These are phyloP conservation scores for Poeciliopsis retropinna DNA, from an alignment of 2,113 vertebrate genomes.

Conservation along the genomic window DNA sequence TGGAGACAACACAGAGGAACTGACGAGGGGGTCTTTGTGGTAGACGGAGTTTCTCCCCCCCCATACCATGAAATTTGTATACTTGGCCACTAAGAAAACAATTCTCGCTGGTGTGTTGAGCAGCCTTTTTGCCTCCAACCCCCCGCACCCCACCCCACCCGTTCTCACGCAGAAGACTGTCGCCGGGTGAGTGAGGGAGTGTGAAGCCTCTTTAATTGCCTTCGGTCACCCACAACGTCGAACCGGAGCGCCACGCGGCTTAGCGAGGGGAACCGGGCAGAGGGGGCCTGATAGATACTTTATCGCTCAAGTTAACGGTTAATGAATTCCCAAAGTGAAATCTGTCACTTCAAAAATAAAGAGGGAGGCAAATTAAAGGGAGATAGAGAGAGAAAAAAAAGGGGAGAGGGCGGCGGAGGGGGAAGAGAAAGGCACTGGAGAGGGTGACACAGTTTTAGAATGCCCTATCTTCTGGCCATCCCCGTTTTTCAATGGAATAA, in stretches of 20 bases:
- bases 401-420: not conserved
- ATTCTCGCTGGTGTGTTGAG: constrained; percentile 79
- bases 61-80: constrained; percentile 82
- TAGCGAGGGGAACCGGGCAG: constrained; percentile 75
- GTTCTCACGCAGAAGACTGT: constrained; percentile 61
- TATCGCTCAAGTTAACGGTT: constrained; percentile 81
- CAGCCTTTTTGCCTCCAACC: constrained; percentile 45
- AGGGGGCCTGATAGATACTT: constrained; percentile 82
- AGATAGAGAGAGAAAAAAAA: constrained; percentile 74
- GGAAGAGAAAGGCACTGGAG: constrained; percentile 74
- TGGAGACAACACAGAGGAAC: constrained; percentile 72
- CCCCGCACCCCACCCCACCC: not conserved
- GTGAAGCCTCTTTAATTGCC: constrained; percentile 82
- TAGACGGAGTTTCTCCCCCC: constrained; percentile 69
- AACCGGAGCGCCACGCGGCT: constrained; percentile 74
- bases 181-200: constrained; percentile 57
- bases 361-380: constrained; percentile 80
- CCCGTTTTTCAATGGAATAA: constrained; percentile 81
- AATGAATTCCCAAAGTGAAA: constrained; percentile 85
- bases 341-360: constrained; percentile 84
- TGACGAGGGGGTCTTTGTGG: constrained; percentile 66
- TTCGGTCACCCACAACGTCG: constrained; percentile 79
- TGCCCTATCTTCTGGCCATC: constrained; percentile 81
- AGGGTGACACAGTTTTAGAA: constrained; percentile 84
- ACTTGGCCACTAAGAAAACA: constrained; percentile 81